phyloP scores from a whole-genome alignment of 2,888 invertebrate species.

The Parapristionchus giblindavisi region DNA sequence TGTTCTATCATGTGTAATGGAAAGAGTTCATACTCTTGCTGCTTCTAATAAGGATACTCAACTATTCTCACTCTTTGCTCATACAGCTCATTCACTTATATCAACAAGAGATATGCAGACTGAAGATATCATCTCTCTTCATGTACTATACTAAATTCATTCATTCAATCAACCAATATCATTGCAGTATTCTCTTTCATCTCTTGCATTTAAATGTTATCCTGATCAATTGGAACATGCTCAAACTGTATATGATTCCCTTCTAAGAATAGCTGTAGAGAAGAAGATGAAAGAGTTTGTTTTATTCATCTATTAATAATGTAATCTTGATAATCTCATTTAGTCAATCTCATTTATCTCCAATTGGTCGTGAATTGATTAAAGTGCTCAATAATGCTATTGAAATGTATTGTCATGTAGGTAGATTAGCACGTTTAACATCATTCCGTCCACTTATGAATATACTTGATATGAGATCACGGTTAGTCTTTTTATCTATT shows the following conservation, averaged over 20 bases:
- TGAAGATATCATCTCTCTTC: constrained; percentile 93
- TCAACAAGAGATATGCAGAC: constrained; percentile 80
- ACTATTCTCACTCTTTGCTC: constrained; percentile 92
- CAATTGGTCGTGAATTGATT: constrained; percentile 90
- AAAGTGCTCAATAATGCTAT: constrained; percentile 92
- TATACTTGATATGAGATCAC: constrained; percentile 8
- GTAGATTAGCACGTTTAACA: not conserved
- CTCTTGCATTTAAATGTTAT: constrained; percentile 94
- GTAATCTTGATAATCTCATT: not conserved
- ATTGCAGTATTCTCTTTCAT: constrained; percentile 78
- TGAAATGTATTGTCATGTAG: constrained; percentile 82
- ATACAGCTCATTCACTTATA: constrained; percentile 23
- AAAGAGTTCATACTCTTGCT: constrained; percentile 26
- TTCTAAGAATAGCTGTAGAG: constrained; percentile 87
- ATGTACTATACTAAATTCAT: constrained; percentile 77
- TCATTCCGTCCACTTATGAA: constrained; percentile 27
- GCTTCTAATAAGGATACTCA: constrained; percentile 6
- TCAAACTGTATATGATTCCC: constrained; percentile 90
- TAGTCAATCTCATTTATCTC: constrained; percentile 81
- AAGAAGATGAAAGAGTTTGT: constrained; percentile 78
- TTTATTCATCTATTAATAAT: not conserved
- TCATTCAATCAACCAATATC: no score
- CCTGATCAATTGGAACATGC: constrained; percentile 92
- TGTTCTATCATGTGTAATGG: constrained; percentile 29
- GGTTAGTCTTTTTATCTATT: not conserved